Conservation (phyloP, 2,888 invertebrate species). For the Tetranychus truncatus region DNA sequence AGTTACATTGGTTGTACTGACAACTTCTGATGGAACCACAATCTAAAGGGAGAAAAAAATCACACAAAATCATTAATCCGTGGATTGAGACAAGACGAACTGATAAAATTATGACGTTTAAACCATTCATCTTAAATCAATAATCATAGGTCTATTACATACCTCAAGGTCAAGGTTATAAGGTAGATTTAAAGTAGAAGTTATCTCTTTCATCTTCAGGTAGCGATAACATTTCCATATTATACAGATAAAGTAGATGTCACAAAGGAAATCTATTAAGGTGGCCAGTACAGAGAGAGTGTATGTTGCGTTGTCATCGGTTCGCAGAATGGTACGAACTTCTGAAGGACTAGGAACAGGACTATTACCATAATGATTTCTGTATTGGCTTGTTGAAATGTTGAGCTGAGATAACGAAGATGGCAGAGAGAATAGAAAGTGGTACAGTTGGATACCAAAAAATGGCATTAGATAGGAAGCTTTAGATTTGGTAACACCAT, state of each 20-base stretch:
- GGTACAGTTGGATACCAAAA: conserved; percentile 22
- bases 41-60: conserved; percentile 4
- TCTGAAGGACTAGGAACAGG: conserved; percentile 12
- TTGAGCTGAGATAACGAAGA: conserved; percentile 20
- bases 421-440: conserved; percentile 22
- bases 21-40: conserved; percentile 8
- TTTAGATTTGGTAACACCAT: conserved; percentile 21
- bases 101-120: no score
- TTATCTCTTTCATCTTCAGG: conserved; percentile 21
- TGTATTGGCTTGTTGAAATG: neutral
- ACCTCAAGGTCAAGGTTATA: conserved; percentile 4
- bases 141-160: neutral
- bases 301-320: conserved; percentile 10
- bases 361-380: conserved; percentile 7
- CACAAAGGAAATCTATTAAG: conserved; percentile 16
- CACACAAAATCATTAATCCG: neutral
- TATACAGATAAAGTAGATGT: conserved; percentile 22
- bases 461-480: conserved; percentile 21
- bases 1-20: conserved; percentile 15
- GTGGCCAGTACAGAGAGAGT: conserved; percentile 18
- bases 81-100: no score
- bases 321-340: neutral
- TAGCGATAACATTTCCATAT: conserved; percentile 24
- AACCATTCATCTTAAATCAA: no score
- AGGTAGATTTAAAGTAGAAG: conserved; percentile 14